A percentile compares a stretch with the other conserved stretches of the same genome.
Evolutionary conservation across 2,113 vertebrate genomes (phyloP).

Genomic region (Dicerorhinus sumatrensis): DNA sequence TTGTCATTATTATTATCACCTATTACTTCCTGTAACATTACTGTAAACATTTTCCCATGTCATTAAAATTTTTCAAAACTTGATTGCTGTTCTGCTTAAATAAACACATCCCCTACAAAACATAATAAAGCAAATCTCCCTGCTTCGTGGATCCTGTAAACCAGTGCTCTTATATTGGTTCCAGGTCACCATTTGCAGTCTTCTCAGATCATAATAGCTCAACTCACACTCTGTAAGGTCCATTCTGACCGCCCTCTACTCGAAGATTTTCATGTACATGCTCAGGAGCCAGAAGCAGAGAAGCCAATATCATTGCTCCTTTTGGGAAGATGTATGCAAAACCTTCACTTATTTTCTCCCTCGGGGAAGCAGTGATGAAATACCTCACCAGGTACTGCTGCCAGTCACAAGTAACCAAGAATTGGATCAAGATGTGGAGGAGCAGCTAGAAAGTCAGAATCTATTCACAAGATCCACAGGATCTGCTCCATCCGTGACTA

Average conservation of each 20-base stretch:
- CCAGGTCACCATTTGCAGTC: not conserved
- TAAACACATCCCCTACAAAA: not conserved
- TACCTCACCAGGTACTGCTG: not conserved
- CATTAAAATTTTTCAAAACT: constrained; percentile 38
- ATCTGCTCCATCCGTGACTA: no score
- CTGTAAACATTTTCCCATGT: not conserved
- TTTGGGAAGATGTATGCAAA: not conserved
- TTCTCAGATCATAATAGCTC: not conserved
- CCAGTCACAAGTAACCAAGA: not conserved
- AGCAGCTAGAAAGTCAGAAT: not conserved
- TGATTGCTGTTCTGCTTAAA: not conserved
- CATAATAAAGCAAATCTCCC: not conserved
- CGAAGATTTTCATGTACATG: accelerated
- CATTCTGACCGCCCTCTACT: not conserved
- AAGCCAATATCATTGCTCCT: not conserved
- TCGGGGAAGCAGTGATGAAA: not conserved
- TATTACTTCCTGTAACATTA: not conserved
- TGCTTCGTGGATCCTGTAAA: not conserved
- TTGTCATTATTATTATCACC: not conserved
- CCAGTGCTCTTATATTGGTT: not conserved
- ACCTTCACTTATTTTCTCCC: not conserved
- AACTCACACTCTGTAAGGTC: not conserved
- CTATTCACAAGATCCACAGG: not conserved
- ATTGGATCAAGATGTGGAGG: not conserved
- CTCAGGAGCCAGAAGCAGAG: not conserved